Percentiles rank a stretch among this genome's conserved stretches.
phyloP scores from a whole-genome alignment of 2,113 vertebrate genomes.

The Otus sunia region DNA sequence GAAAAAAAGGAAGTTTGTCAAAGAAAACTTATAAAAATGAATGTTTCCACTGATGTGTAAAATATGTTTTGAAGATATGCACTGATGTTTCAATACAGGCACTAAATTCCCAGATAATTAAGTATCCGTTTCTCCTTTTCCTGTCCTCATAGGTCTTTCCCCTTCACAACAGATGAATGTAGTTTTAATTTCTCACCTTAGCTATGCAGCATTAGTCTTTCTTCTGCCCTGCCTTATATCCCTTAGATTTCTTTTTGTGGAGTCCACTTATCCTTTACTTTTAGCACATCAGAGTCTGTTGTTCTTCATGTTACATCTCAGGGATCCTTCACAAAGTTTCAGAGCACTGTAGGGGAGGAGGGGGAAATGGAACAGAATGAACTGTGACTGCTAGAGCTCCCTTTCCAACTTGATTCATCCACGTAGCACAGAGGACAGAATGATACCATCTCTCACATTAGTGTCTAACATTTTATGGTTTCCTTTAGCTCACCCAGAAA shows the following conservation, averaged over 20 bases:
- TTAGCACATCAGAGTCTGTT: not conserved
- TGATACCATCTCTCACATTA: not conserved
- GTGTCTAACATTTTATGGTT: not conserved
- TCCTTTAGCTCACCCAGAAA: not conserved
- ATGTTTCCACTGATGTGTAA: not conserved
- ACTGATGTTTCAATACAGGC: not conserved
- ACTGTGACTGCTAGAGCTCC: not conserved
- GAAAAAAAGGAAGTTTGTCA: not conserved
- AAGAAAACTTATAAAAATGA: not conserved
- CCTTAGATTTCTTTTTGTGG: not conserved
- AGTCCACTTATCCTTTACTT: not conserved
- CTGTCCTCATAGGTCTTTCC: not conserved
- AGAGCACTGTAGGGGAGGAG: not conserved
- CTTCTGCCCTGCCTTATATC: not conserved
- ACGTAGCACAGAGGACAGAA: not conserved
- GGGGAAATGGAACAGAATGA: not conserved
- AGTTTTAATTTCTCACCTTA: not conserved
- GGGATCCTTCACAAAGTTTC: not conserved
- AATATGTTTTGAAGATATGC: not conserved
- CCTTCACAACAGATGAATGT: not conserved
- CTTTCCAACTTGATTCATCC: not conserved
- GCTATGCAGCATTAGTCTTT: not conserved
- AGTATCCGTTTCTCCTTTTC: not conserved
- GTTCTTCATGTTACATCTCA: not conserved
- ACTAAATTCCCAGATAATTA: not conserved